Evolutionary conservation across 2,113 vertebrate species (phyloP).

Genomic region (Seriola aureovittata): DNA sequence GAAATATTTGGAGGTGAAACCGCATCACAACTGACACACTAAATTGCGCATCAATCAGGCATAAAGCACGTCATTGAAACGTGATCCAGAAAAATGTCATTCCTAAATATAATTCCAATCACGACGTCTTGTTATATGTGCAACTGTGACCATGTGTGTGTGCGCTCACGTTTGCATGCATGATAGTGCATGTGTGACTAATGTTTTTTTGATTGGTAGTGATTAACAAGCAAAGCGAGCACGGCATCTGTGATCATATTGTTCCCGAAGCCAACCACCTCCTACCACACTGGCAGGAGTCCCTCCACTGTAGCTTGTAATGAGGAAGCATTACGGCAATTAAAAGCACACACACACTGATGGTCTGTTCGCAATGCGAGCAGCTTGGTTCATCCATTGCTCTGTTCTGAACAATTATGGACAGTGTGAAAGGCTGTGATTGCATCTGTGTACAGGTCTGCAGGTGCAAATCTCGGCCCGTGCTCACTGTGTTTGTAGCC

Average conservation of each 20-base stretch:
- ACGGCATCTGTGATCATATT: conserved; percentile 51
- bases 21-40: not conserved
- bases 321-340: conserved; percentile 46
- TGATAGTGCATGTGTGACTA: conserved; percentile 26
- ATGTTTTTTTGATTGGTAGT: conserved; percentile 55
- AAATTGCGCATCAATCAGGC: not conserved
- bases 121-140: not conserved
- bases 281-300: conserved; percentile 55
- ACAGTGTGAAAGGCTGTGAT: conserved; percentile 16
- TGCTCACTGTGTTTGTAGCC: not conserved
- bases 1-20: not conserved
- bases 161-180: not conserved
- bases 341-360: conserved; percentile 22
- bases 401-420: conserved; percentile 11
- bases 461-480: not conserved
- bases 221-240: conserved; percentile 54
- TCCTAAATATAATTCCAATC: not conserved
- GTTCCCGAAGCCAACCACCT: conserved; percentile 49
- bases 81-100: not conserved
- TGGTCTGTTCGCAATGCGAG: not conserved
- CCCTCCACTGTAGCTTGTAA: conserved; percentile 47
- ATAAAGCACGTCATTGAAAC: not conserved
- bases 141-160: not conserved
- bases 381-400: not conserved
- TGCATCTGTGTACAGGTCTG: conserved; percentile 15